These are phyloP conservation scores for Centropus bengalensis DNA, from an alignment of 2,113 vertebrate species.

Conservation along the genomic window DNA sequence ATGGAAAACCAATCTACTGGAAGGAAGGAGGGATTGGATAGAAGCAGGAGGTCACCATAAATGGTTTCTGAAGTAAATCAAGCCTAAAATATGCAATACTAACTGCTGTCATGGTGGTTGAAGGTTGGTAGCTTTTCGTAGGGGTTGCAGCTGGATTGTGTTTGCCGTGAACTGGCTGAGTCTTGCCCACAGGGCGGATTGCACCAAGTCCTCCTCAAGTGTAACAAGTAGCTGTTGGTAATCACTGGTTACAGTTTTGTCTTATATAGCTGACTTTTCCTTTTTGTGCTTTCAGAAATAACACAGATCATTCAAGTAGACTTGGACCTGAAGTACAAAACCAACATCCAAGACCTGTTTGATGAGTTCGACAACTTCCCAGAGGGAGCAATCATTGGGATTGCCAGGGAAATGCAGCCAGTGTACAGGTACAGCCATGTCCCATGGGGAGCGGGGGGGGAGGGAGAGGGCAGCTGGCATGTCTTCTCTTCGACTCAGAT, in stretches of 20 bases:
- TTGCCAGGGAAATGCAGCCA: conserved; percentile 94
- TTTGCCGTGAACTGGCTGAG: not conserved
- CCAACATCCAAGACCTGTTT: conserved; percentile 93
- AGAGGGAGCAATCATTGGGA: conserved; percentile 88
- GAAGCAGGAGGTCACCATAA: not conserved
- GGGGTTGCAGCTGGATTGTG: not conserved
- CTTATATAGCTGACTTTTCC: not conserved
- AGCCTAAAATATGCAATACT: not conserved
- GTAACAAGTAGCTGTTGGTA: not conserved
- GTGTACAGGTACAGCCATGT: conserved; percentile 88
- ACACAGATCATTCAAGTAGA: conserved; percentile 90
- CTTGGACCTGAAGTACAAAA: conserved; percentile 91
- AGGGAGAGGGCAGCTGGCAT: not conserved
- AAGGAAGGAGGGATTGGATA: not conserved
- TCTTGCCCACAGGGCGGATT: not conserved
- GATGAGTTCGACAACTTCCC: conserved; percentile 90
- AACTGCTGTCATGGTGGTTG: not conserved
- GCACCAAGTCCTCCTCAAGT: not conserved
- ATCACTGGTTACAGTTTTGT: not conserved
- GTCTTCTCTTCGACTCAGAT: not conserved
- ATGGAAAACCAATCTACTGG: not conserved
- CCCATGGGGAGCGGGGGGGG: rapidly evolving
- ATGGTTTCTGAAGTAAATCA: not conserved
- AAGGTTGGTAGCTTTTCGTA: not conserved
- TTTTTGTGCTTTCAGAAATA: conserved; percentile 80